These are phyloP conservation scores for Phalacrocorax brasilianus DNA, from an alignment of 2,113 vertebrate species.

Conservation along the genomic window DNA sequence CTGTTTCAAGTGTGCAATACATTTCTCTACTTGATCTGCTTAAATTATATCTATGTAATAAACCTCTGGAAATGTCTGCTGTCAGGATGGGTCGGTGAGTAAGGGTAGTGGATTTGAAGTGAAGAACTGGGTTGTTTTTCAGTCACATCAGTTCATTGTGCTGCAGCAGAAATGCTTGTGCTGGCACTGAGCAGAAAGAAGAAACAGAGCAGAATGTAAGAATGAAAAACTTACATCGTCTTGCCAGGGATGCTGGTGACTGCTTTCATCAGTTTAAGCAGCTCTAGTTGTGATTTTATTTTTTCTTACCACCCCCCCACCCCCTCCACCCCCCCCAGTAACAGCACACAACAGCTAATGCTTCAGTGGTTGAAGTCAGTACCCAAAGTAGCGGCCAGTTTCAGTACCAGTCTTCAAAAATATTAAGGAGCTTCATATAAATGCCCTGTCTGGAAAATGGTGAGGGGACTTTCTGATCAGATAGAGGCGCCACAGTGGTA, in stretches of 20 bases:
- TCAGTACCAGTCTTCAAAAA: neutral
- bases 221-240: neutral
- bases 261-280: neutral
- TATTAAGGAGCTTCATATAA: neutral
- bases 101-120: neutral
- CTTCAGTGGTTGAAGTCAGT: neutral
- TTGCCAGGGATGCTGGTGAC: neutral
- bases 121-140: neutral
- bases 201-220: neutral
- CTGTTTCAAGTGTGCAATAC: neutral
- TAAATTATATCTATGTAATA: neutral
- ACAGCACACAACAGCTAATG: neutral
- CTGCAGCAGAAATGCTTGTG: neutral
- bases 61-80: neutral
- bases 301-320: too few species aligned
- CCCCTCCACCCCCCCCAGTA: rapidly evolving
- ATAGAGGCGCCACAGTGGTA: neutral
- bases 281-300: neutral
- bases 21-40: neutral
- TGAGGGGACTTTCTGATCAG: neutral
- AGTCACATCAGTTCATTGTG: neutral
- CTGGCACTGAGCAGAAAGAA: neutral
- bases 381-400: neutral
- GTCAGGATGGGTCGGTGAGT: neutral
- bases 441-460: neutral